These are phyloP conservation scores for Aporrectodea caliginosa DNA, from an alignment of 1,140 invertebrate species.

Conservation along the genomic window DNA sequence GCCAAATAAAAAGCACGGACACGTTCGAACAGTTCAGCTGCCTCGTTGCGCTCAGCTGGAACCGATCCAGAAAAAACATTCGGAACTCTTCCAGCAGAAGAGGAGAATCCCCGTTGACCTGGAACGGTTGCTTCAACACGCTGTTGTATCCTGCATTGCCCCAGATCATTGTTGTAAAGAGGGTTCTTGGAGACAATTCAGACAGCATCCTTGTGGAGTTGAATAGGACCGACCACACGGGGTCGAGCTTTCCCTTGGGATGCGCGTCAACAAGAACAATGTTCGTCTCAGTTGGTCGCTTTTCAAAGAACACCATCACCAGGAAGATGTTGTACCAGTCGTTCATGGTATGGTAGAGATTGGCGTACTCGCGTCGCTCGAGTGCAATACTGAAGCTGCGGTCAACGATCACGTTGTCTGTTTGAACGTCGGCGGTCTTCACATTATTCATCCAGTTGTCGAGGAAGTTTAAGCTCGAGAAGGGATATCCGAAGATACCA, in stretches of 20 bases:
- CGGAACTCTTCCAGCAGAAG: conserved; percentile 47
- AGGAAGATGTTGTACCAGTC: conserved; percentile 52
- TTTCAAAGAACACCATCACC: conserved; percentile 42
- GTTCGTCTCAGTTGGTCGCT: conserved; percentile 35
- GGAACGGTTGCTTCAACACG: conserved; percentile 38
- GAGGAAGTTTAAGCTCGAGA: no score
- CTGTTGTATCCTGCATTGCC: conserved; percentile 46
- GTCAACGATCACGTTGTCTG: background rate
- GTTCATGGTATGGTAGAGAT: conserved; percentile 53
- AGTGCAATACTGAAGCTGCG: conserved; percentile 25
- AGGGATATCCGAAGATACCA: no score
- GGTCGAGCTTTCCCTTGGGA: conserved; percentile 43
- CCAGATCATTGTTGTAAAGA: conserved; percentile 42
- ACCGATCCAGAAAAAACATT: conserved; percentile 42
- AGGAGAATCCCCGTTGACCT: conserved; percentile 31
- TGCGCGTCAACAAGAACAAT: conserved; percentile 47
- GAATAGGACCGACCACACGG: conserved; percentile 44
- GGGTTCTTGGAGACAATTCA: conserved; percentile 31
- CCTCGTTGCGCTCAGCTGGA: conserved; percentile 7
- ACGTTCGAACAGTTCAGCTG: conserved; percentile 39
- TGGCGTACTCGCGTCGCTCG: conserved; percentile 49
- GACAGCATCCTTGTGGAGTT: conserved; percentile 24
- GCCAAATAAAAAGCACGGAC: conserved; percentile 45
- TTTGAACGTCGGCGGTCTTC: no score
- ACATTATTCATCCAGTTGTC: no score